A percentile compares a stretch with the other conserved stretches of the same genome.
Conservation (phyloP, 2,888 invertebrate genomes). For the Leptopilina drosophilae region DNA sequence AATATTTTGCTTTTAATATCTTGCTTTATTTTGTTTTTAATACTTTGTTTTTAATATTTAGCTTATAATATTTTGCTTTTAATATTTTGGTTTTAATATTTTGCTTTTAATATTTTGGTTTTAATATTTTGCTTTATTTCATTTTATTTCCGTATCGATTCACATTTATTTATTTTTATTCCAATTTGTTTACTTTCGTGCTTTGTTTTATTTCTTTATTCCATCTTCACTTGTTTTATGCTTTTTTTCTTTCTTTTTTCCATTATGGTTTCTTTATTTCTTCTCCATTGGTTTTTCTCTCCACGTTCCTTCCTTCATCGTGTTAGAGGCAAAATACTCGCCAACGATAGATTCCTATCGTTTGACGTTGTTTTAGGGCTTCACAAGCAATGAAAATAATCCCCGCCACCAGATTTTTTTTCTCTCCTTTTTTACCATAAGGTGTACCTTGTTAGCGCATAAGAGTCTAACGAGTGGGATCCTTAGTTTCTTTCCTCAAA, state of each 20-base stretch:
- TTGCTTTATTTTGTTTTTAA: no score
- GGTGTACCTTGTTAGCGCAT: slow-evolving; percentile 9
- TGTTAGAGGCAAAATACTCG: background rate
- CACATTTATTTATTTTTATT: no score
- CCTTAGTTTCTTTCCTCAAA: no score
- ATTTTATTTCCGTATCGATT: no score
- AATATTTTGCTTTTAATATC: no score
- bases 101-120: no score
- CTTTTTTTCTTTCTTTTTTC: background rate
- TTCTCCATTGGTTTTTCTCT: background rate
- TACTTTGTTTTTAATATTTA: no score
- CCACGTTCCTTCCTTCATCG: slow-evolving; percentile 4
- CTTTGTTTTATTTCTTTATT: background rate
- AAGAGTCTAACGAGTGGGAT: no score
- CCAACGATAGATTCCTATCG: slow-evolving; percentile 33
- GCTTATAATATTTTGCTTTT: no score
- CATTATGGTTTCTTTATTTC: background rate
- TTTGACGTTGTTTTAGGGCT: slow-evolving; percentile 14
- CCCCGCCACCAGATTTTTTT: slow-evolving; percentile 20
- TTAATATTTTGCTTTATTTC: no score
- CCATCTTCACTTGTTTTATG: background rate
- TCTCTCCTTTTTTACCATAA: background rate
- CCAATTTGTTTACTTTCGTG: no score
- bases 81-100: no score
- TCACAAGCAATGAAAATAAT: slow-evolving; percentile 31